phyloP scores from a whole-genome alignment of 1,140 invertebrate species.

The Brachionus asplanchnoidis region DNA sequence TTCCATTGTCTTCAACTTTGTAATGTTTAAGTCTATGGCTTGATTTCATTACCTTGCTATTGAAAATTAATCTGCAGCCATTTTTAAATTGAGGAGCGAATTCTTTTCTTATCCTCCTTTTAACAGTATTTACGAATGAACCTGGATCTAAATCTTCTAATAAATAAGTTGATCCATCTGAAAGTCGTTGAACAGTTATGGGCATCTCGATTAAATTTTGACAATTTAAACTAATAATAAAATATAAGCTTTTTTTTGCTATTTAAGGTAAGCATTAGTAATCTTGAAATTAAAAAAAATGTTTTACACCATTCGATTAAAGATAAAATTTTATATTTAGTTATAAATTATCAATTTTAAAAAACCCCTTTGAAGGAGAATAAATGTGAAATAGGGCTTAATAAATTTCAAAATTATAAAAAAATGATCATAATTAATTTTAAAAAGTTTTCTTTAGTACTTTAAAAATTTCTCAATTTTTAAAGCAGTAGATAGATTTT shows the following conservation, averaged over 20 bases:
- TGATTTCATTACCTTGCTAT: constrained; percentile 13
- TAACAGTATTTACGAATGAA: neutral
- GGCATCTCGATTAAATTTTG: neutral
- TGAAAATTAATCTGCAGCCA: constrained; percentile 17
- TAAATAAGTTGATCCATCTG: constrained; percentile 16
- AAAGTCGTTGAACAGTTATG: constrained; percentile 1
- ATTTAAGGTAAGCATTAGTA: neutral
- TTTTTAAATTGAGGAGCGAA: constrained; percentile 36
- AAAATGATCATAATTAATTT: no score
- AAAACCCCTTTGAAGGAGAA: no score
- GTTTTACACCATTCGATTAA: neutral
- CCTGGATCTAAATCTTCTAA: neutral
- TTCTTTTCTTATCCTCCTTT: constrained; percentile 13
- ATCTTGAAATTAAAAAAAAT: neutral
- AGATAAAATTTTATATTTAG: neutral
- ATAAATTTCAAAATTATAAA: no score
- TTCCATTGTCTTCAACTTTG: neutral
- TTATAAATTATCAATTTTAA: neutral
- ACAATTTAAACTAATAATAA: neutral
- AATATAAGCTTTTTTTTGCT: neutral
- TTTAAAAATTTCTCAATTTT: no score
- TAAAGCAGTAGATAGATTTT: no score
- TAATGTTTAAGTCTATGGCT: constrained; percentile 39
- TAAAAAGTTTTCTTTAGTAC: no score
- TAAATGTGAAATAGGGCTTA: no score